phyloP scores from a whole-genome alignment of 1,140 invertebrate species.

The Listronotus oregonensis region DNA sequence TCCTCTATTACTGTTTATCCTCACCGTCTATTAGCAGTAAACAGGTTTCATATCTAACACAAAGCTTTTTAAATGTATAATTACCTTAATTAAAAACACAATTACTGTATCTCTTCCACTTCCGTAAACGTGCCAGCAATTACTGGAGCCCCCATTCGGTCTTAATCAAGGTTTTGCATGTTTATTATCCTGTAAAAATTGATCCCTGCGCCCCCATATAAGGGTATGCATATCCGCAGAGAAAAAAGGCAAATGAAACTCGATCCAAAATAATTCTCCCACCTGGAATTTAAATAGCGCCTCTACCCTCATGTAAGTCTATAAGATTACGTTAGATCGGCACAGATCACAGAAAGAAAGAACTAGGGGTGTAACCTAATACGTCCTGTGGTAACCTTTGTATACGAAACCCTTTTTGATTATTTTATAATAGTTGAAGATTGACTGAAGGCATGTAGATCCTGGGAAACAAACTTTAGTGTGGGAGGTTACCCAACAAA shows the following conservation, averaged over 20 bases:
- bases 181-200: conserved; percentile 23
- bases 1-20: too few species aligned
- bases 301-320: conserved; percentile 26
- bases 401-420: conserved; percentile 19
- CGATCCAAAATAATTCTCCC: conserved; percentile 37
- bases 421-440: conserved; percentile 4
- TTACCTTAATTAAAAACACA: too few species aligned
- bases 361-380: conserved; percentile 24
- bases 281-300: conserved; percentile 35
- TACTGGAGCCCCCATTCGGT: conserved; percentile 4
- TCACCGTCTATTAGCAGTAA: too few species aligned
- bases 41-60: too few species aligned
- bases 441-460: too few species aligned
- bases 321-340: conserved; percentile 30
- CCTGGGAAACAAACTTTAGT: too few species aligned
- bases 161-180: conserved; percentile 27
- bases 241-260: conserved; percentile 31
- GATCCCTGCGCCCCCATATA: conserved; percentile 31
- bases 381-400: conserved; percentile 27
- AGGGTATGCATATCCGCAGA: conserved; percentile 23
- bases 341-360: conserved; percentile 9
- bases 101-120: too few species aligned
- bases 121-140: neutral
- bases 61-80: too few species aligned
- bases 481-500: too few species aligned